Evolutionary conservation across 2,113 vertebrate genomes (phyloP), one percentile per base, ranked within the genome.

Genomic region (Porphyrio hochstetteri): DNA sequence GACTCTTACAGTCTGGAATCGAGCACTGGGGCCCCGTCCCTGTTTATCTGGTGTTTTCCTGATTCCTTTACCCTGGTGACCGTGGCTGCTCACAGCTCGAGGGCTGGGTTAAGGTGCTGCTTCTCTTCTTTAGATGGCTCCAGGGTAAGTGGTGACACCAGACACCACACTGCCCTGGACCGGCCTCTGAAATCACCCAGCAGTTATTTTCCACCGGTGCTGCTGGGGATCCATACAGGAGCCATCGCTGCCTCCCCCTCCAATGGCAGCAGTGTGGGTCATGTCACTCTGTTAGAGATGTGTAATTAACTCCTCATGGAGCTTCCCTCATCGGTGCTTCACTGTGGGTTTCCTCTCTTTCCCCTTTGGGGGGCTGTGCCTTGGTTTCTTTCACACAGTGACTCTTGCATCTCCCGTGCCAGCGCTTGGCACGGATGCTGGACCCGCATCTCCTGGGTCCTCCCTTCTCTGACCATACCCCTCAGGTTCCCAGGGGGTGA

Each of bases 381-480:
- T 42, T 16, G 42, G 42, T 7, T 38, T 24, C 13, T 23, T 35
- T 42, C 52, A 16, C 1, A 2, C 55, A 5, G 18, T 36, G 35
- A 21, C 9, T 84, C 50, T 18, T 20, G 8, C 17, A 4, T 69
- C 69, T 70, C 35, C 63, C 27, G 15, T 12, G 57, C 33, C 75
- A 24, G 31, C 16, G 48, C 23, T 25, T 5, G 7, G 11, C 6
- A 2, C 40, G 20, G 56, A 6, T 0, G 0, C 25, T 27, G 76
- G 63, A 53, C 24, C 3, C 3, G 0, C 36, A 27, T n/a, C n/a
- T 60, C 25, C 42, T 44, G 65, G 11, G 23, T 69, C 81, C 61
- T 35, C 10, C 24, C 19, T 23, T 53, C 27, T n/a, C 28, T 13
- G 29, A 2, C 53, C 36, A 10, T 20, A 2, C 46, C 56, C 14